These are phyloP conservation scores for Asbolus verrucosus DNA, from an alignment of 1,140 invertebrate species.

Conservation along the genomic window DNA sequence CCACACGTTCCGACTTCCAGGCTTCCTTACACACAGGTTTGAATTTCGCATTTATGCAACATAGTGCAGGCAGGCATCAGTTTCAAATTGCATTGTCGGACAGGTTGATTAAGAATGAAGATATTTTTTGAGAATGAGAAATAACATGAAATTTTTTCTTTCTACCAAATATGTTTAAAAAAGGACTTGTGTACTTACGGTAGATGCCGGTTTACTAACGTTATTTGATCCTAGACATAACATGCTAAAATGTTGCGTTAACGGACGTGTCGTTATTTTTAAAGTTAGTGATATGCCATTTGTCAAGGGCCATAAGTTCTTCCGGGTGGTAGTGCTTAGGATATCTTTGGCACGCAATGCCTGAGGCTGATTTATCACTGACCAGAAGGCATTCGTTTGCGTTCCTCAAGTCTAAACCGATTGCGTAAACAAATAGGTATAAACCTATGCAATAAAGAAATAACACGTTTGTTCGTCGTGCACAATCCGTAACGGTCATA, in stretches of 20 bases:
- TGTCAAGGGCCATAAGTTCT: slow-evolving; percentile 31
- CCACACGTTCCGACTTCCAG: too few species aligned
- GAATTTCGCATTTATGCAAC: too few species aligned
- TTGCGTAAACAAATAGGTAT: slow-evolving; percentile 32
- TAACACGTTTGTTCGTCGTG: slow-evolving; percentile 37
- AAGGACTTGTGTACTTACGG: too few species aligned
- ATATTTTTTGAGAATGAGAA: too few species aligned
- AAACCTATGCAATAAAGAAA: slow-evolving; percentile 26
- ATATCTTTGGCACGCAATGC: slow-evolving; percentile 32
- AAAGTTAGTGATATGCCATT: slow-evolving; percentile 18
- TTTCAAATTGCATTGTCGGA: too few species aligned
- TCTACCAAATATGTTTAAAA: too few species aligned
- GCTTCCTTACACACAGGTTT: too few species aligned
- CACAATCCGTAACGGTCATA: slow-evolving; percentile 35
- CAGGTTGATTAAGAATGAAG: too few species aligned
- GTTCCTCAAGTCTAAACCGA: slow-evolving; percentile 10
- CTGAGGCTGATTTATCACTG: slow-evolving; percentile 22
- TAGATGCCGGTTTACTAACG: background rate
- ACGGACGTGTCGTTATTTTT: slow-evolving; percentile 25
- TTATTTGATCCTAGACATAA: slow-evolving; percentile 8
- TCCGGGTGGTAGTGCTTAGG: slow-evolving; percentile 24
- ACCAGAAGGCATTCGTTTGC: slow-evolving; percentile 33
- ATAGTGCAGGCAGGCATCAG: too few species aligned
- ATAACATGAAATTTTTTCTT: too few species aligned
- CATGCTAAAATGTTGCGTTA: slow-evolving; percentile 17